These are phyloP conservation scores for Alsophila aescularia DNA, from an alignment of 2,888 invertebrate species.

Conservation along the genomic window DNA sequence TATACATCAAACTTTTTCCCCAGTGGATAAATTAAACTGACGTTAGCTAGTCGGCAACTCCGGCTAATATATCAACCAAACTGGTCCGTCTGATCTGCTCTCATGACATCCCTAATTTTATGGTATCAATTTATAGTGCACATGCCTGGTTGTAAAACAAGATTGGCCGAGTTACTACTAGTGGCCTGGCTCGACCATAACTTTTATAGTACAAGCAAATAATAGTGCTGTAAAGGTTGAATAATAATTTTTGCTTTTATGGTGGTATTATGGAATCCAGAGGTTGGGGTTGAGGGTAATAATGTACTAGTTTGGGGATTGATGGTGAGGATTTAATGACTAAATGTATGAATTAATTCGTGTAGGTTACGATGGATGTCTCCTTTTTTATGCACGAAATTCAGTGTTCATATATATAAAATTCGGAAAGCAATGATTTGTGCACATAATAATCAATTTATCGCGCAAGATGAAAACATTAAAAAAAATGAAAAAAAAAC, in stretches of 20 bases:
- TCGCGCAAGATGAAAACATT: too few relatives aligned
- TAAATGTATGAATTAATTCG: not conserved
- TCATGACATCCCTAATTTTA: conserved; percentile 24
- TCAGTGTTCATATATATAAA: too few relatives aligned
- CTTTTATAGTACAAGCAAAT: conserved; percentile 48
- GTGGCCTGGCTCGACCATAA: conserved; percentile 35
- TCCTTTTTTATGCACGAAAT: too few relatives aligned
- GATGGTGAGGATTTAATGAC: not conserved
- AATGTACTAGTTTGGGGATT: conserved; percentile 1
- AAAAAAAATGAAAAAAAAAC: too few relatives aligned
- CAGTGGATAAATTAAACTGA: too few relatives aligned
- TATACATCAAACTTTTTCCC: too few relatives aligned
- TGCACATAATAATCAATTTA: too few relatives aligned
- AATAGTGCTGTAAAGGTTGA: conserved; percentile 42
- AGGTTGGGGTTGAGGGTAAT: conserved; percentile 11
- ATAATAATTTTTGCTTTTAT: conserved; percentile 35
- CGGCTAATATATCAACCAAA: not conserved
- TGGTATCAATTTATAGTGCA: conserved; percentile 46
- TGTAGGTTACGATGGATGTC: not conserved
- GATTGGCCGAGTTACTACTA: conserved; percentile 45
- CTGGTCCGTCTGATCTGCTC: not conserved
- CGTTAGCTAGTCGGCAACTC: not conserved
- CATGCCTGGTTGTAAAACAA: conserved; percentile 44
- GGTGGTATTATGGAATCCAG: conserved; percentile 21
- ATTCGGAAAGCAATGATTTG: too few relatives aligned